Evolutionary conservation across 2,888 invertebrate species (phyloP).

Genomic region (Lasioglossum zephyrum): DNA sequence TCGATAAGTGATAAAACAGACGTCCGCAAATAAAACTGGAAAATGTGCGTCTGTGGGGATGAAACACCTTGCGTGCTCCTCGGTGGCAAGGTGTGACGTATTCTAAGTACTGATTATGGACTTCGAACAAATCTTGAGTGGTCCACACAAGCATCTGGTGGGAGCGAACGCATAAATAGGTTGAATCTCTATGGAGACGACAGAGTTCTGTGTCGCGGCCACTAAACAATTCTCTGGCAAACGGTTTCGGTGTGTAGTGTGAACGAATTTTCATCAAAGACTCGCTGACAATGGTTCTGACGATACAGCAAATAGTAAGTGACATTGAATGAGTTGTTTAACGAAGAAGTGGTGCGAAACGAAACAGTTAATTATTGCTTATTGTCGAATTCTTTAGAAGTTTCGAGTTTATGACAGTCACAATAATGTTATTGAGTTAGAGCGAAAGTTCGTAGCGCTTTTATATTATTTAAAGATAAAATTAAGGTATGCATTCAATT

Average conservation of each 20-base stretch:
- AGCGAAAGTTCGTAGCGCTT: no score
- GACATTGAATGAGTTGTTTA: not conserved
- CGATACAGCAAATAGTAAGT: slow-evolving; percentile 51
- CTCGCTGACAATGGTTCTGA: slow-evolving; percentile 27
- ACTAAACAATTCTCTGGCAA: slow-evolving; percentile 18
- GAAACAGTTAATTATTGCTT: not conserved
- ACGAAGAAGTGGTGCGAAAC: not conserved
- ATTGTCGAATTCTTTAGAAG: not conserved
- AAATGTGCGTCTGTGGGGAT: not conserved
- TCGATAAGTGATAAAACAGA: not conserved
- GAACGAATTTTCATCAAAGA: not conserved
- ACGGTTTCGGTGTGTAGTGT: not conserved
- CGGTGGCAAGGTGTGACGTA: slow-evolving; percentile 19
- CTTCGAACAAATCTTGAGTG: slow-evolving; percentile 54
- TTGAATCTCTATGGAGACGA: slow-evolving; percentile 32
- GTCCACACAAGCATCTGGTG: slow-evolving; percentile 42
- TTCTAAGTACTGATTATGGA: slow-evolving; percentile 34
- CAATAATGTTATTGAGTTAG: not conserved
- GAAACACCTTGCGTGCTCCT: slow-evolving; percentile 2
- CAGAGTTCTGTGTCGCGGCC: slow-evolving; percentile 24
- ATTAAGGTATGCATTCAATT: no score
- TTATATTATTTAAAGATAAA: no score
- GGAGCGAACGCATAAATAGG: slow-evolving; percentile 52
- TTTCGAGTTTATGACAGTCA: not conserved
- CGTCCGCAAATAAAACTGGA: not conserved